Evolutionary conservation across 2,888 invertebrate species (phyloP), one percentile per base, ranked within the genome.

Genomic region (Emmelina monodactyla): DNA sequence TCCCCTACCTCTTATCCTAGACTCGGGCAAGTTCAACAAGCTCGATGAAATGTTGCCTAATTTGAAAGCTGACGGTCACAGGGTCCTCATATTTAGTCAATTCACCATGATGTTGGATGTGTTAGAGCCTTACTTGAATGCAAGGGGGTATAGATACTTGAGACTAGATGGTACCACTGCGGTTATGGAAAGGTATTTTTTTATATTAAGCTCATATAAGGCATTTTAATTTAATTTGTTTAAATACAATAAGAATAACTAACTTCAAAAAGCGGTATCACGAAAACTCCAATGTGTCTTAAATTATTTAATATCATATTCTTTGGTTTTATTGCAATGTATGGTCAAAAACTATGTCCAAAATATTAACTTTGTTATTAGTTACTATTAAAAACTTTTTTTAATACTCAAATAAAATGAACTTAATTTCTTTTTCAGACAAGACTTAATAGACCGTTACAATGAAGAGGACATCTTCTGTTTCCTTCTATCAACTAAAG

Each of bases 21-120:
- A 88, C 41, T 94, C 96, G 0, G 97, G 96, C 1, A 98, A 98
- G 78, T 91, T 97, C 58, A 58, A 76, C 19, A 85, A 87, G 58
- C 68, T 98, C 37, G 94, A 96, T 58, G 79, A 82, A 45, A 68
- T 94, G 53, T 68, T 98, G 39, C 88, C 91, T 0, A 75, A 83
- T 38, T 72, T 95, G 41, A 88, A 92, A 61, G 68, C 69, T 5
- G 85, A 83, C 0, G 90, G 89, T 0, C 91, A 92, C 62, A 83
- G 96, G 11, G 92, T 96, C 43, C 79, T 98, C 39, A 83, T 98
- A 46, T 98, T 98, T 80, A 95, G 94, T 62, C 98, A 98, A 82
- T 98, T 97, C 75, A 92, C 93, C 19, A 94, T 95, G 84, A 86
- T 98, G 84, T 82, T 98, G 60, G 95, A 98, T 70, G 85, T 98